Evolutionary conservation across 2,113 vertebrate genomes (phyloP), one percentile per base, ranked within the genome.

Genomic region (Plecotus auritus): DNA sequence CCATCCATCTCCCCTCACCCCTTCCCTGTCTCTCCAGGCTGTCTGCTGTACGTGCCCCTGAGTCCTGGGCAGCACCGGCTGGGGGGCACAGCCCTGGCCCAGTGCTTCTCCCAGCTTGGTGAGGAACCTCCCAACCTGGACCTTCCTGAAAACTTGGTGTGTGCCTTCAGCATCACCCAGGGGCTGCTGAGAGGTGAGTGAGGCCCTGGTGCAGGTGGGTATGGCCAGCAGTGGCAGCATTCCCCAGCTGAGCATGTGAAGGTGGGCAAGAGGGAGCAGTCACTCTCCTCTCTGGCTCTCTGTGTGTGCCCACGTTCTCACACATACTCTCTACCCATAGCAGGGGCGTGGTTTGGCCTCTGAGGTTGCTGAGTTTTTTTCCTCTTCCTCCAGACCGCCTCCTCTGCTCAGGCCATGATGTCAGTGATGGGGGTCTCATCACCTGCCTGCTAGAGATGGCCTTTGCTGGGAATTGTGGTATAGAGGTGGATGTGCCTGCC

Each of bases 361-460:
- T 3, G 7, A 49, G 20, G 9, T 66, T 9, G 8, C 76, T 88
- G 69, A 90, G 12, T 12, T 0, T 20, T 64, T 51, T 85, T 45
- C 26, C 80, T 16, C 56, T 88, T 85, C 56, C 35, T 61, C 67
- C 76, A 99, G 99, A 99, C 40, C 90, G 74, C n/a, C 88, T 98
- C 47, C 98, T 99, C 92, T 99, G 98, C 47, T 99, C 99, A 4
- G 99, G 99, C 35, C 99, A 99, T 20, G 99, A 99, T 92, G 98
- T 99, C 96, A 99, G 99, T 0, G 99, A 99, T 2, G 99, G 99
- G 42, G 99, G 99, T 4, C 98, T 99, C 26, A 95, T 99, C 95
- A 98, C 98, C 77, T 99, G 99, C 94, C 86, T 99, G 85, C 97
- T 99, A 28, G 99, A 99, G 97, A 99, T 99, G 99, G 99, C 99